Base-by-base conservation (phyloP, 2,888 invertebrate genomes). In the Matsumyia berberina region DNA sequence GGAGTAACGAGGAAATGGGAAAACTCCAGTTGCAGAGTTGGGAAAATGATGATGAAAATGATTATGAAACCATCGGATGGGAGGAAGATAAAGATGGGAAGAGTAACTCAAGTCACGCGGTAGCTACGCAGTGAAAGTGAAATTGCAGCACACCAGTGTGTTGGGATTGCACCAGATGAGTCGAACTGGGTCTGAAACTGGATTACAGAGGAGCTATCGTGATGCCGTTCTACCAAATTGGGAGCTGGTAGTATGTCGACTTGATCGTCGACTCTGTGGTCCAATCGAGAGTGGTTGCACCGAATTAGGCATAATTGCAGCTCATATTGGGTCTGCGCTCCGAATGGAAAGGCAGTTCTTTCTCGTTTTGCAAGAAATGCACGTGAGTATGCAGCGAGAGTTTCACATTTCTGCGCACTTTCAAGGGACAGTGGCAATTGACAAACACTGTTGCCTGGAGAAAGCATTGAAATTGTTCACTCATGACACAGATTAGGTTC, bases 121-220 rank as follows among this genome's bases (percentile, higher is more conserved):
- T 11, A 9, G 37, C 31, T 42, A 72, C 60, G 66, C 55, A 77
- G 81, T 82, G 81, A 82, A 82, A 82, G 81, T 77, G 81, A 77
- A 77, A 70, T 44, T 51, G 49, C 15, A 49, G 62, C 29, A 19
- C 37, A 12, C 5, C 37, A 1, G 37, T 37, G n/a, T 1, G 49
- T 7, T 37, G 49, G 12, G 66, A 60, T 55, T 80, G 66, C 57
- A 64, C 72, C 58, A 46, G 15, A 67, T 69, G 67, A 39, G 11
- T 31, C 31, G 24, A 46, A 72, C 67, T 42, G 39, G 35, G 33
- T 19, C 19, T 24, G 15, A 9, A 73, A 73, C 79, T 73, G 73
- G 76, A 81, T 81, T 76, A 64, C 76, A 57, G 42, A 55, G 24
- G 17, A 62, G 44, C 53, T 53, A 66, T 64, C 64, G 64, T 79